phyloP scores from a whole-genome alignment of 2,797 vertebrate species.

The Bucorvus abyssinicus region DNA sequence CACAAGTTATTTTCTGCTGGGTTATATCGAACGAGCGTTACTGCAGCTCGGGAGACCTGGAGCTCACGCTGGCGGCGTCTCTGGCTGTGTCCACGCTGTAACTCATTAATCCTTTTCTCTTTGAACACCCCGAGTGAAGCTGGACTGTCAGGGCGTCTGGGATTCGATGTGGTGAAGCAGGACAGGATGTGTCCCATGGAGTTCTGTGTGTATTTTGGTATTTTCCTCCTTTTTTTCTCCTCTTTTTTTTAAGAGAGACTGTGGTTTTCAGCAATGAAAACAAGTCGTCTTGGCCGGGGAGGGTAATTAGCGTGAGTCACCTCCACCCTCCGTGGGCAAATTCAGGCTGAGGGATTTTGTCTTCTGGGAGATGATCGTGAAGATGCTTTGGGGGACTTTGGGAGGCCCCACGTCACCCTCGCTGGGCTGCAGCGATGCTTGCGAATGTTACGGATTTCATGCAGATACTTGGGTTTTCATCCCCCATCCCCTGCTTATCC shows the following conservation, averaged over 20 bases:
- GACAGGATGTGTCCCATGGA: constrained; percentile 1
- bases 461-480: background rate
- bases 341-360: background rate
- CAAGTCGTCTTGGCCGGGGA: constrained; percentile 14
- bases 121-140: background rate
- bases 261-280: constrained; percentile 60
- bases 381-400: background rate
- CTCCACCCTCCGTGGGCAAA: background rate
- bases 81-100: background rate
- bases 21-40: background rate
- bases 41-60: background rate
- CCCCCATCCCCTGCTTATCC: background rate
- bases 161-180: background rate
- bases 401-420: background rate
- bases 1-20: background rate
- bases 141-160: background rate
- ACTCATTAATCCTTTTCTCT: background rate
- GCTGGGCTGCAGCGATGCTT: background rate
- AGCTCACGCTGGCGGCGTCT: background rate
- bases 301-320: constrained; percentile 48
- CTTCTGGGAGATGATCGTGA: background rate
- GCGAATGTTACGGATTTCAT: background rate
- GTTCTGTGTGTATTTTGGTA: constrained; percentile 14
- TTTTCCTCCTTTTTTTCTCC: background rate
- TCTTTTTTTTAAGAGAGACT: background rate